Evolutionary conservation across 2,797 vertebrate genomes (phyloP), one percentile per base, ranked within the genome.

Genomic region (Numenius phaeopus): DNA sequence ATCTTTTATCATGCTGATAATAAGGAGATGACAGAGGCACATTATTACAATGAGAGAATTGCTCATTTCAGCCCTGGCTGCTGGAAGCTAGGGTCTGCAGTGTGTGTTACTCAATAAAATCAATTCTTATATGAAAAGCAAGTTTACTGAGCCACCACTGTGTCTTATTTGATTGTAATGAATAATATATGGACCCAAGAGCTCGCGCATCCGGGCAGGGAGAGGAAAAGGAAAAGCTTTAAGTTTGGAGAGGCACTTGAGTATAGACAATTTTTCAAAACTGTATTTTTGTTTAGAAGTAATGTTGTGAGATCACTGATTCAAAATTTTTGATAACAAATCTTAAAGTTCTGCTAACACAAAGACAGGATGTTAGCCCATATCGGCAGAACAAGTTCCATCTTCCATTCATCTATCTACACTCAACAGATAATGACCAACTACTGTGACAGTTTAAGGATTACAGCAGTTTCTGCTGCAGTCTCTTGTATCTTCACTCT

Each of bases 41-140:
- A 99, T 99, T 99, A 99, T 99, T 99, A 99, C 99, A 99, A 99
- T 99, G 99, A 99, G 99, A 99, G 99, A 99, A 99, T 99, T 99
- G 99, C 99, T 99, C 99, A 99, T 99, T 99, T 99, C 99, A 99
- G 98, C 97, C 98, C 98, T 97, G 98, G 97, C 97, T 98, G 98
- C 98, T 98, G 98, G 98, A 99, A 98, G 99, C 98, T 98, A 98
- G 98, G 98, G 98, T 98, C 98, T 98, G 98, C 98, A 94, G 96
- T 98, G 98, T 98, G 98, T 98, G 98, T 98, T 99, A 98, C 99
- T 99, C 99, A 99, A 99, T 99, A 99, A 99, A 99, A 98, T 98
- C 99, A 99, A 99, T 99, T 99, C 99, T 97, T 98, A 98, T 98
- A 98, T 98, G 98, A 98, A 98, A 98, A 98, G 98, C 98, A 99